Conservation (phyloP, 2,888 invertebrate genomes). For the Ligdia adustata region DNA sequence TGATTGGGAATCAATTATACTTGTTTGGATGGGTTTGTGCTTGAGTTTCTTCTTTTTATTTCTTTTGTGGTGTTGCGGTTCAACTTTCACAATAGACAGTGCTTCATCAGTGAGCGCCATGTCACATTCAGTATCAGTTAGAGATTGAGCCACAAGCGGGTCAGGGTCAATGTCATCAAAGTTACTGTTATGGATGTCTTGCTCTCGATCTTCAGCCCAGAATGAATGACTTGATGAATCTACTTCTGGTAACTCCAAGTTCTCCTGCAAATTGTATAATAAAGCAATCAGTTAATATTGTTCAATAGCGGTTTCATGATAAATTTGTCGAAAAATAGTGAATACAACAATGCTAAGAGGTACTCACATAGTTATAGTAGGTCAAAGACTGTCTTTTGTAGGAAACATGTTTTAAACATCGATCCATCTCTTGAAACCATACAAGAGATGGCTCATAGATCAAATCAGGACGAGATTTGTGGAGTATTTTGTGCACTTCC, state of each 20-base stretch:
- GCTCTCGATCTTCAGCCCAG: constrained; percentile 57
- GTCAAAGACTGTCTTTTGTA: constrained; percentile 43
- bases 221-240: constrained; percentile 59
- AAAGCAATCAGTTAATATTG: too few species aligned
- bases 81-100: constrained; percentile 39
- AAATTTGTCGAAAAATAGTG: too few species aligned
- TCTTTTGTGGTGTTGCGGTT: constrained; percentile 45
- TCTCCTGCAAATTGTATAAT: constrained; percentile 41
- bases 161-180: constrained; percentile 56
- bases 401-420: constrained; percentile 63
- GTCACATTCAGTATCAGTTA: constrained; percentile 58
- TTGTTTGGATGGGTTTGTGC: constrained; percentile 43
- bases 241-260: constrained; percentile 54
- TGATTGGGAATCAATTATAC: constrained; percentile 38
- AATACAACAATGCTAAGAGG: too few species aligned
- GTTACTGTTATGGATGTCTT: constrained; percentile 36
- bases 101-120: constrained; percentile 42
- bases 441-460: constrained; percentile 67
- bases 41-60: constrained; percentile 60
- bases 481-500: constrained; percentile 73
- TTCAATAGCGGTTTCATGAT: too few species aligned
- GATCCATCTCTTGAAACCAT: constrained; percentile 76
- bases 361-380: constrained; percentile 14
- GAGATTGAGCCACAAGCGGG: constrained; percentile 55
- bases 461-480: constrained; percentile 63